Evolutionary conservation across 2,797 vertebrate genomes (phyloP).

Genomic region (Parauchenoglanis punctatus): DNA sequence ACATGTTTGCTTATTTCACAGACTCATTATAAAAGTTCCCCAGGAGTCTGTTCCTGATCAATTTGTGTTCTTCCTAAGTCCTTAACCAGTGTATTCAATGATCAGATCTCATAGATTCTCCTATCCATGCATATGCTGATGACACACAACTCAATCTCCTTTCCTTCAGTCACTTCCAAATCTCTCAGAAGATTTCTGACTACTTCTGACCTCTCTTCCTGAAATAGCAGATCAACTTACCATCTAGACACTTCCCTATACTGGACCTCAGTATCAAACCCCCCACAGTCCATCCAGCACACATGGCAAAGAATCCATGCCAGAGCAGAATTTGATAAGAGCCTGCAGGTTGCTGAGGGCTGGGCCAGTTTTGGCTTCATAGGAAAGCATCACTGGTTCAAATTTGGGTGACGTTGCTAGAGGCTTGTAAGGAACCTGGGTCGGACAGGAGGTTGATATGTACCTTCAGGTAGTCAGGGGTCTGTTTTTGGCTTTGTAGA

Average conservation of each 20-base stretch:
- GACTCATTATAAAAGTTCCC: not conserved
- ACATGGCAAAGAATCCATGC: not conserved
- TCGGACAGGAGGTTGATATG: not conserved
- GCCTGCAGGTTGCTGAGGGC: not conserved
- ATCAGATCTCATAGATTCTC: not conserved
- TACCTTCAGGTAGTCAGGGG: not conserved
- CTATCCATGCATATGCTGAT: not conserved
- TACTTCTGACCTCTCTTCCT: not conserved
- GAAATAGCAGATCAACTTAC: not conserved
- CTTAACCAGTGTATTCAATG: not conserved
- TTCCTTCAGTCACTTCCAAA: not conserved
- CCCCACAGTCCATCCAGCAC: not conserved
- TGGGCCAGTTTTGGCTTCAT: not conserved
- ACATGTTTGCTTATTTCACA: not conserved
- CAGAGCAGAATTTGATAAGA: not conserved
- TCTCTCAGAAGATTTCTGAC: not conserved
- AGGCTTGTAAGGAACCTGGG: not conserved
- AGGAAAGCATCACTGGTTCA: not conserved
- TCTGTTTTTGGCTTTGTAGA: not conserved
- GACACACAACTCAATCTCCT: not conserved
- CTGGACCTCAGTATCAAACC: not conserved
- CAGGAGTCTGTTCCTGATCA: not conserved
- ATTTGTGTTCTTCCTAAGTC: not conserved
- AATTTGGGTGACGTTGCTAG: not conserved
- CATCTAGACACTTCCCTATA: not conserved